These are phyloP conservation scores for Globodera ellingtonae DNA, from an alignment of 1,140 invertebrate species.

Conservation along the genomic window DNA sequence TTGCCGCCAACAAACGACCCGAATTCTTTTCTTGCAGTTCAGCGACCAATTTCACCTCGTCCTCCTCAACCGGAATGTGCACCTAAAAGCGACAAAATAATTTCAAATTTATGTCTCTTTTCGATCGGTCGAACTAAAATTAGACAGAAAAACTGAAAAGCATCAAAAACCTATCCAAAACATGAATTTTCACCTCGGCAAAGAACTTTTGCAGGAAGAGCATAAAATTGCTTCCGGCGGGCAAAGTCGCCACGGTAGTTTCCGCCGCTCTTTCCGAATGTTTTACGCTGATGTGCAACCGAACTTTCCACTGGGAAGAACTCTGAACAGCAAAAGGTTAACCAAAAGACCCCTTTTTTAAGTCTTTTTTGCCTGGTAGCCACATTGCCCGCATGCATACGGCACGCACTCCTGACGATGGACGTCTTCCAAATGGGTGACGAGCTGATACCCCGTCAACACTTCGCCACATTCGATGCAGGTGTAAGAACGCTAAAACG, in stretches of 20 bases:
- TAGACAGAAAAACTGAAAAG: not conserved
- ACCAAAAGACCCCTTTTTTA: too few relatives aligned
- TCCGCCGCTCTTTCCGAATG: slow-evolving; percentile 35
- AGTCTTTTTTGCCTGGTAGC: not conserved
- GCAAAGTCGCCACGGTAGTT: slow-evolving; percentile 22
- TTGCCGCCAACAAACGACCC: slow-evolving; percentile 19
- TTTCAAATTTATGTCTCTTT: not conserved
- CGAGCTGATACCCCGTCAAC: slow-evolving; percentile 16
- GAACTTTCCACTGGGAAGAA: slow-evolving; percentile 31
- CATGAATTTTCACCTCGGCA: slow-evolving; percentile 23
- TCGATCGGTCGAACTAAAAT: not conserved
- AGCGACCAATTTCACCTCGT: slow-evolving; percentile 23
- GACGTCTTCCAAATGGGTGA: slow-evolving; percentile 24
- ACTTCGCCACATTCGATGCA: slow-evolving; percentile 38
- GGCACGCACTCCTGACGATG: slow-evolving; percentile 17
- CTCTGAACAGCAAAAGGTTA: slow-evolving; percentile 6
- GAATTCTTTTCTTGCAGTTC: slow-evolving; percentile 21
- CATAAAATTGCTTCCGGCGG: slow-evolving; percentile 25
- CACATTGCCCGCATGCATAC: slow-evolving; percentile 25
- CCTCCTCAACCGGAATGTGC: slow-evolving; percentile 12
- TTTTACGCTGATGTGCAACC: slow-evolving; percentile 32
- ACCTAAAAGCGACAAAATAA: not conserved
- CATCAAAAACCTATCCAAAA: slow-evolving; percentile 11
- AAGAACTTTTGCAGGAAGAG: slow-evolving; percentile 33
- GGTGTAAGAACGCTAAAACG: slow-evolving; percentile 10